A percentile compares a stretch with the other conserved stretches of the same genome.
Evolutionary conservation across 2,888 invertebrate genomes (phyloP).

Genomic region (Sinohyriopsis cumingii): DNA sequence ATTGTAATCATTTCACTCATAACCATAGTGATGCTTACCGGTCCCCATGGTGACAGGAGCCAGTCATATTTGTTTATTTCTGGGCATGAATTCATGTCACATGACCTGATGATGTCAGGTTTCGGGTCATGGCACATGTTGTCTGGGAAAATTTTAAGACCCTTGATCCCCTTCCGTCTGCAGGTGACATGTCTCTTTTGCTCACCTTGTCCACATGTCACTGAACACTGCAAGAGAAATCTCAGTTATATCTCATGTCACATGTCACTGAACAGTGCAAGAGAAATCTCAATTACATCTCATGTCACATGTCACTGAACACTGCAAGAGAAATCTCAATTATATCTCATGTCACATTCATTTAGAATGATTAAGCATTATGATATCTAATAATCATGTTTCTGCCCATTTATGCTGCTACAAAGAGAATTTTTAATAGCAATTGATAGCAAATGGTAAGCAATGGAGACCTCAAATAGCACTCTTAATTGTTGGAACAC

Average conservation of each 20-base stretch:
- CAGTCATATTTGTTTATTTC: slow-evolving; percentile 38
- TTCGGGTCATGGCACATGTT: slow-evolving; percentile 33
- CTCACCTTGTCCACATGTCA: slow-evolving; percentile 79
- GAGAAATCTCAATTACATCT: background rate
- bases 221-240: slow-evolving; percentile 74
- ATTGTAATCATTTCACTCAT: background rate
- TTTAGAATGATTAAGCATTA: too few species aligned
- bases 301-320: slow-evolving; percentile 78
- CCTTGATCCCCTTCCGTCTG: slow-evolving; percentile 38
- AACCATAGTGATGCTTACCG: slow-evolving; percentile 36
- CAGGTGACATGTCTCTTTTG: slow-evolving; percentile 78
- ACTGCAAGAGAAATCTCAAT: slow-evolving; percentile 57
- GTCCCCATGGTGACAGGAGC: slow-evolving; percentile 55
- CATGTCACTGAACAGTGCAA: slow-evolving; percentile 78
- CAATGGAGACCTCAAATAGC: too few species aligned
- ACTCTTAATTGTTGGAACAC: too few species aligned
- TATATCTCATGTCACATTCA: slow-evolving; percentile 72
- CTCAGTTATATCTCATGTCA: slow-evolving; percentile 43
- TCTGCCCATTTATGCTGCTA: too few species aligned
- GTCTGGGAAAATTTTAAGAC: slow-evolving; percentile 29
- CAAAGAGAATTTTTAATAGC: too few species aligned
- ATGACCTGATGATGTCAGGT: slow-evolving; percentile 31
- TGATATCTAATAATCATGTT: too few species aligned
- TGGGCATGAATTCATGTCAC: slow-evolving; percentile 22
- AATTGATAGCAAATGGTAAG: too few species aligned